A percentile compares a stretch with the other conserved stretches of the same genome.
Conservation (phyloP, 2,797 vertebrate species). For the Phalanger gymnotis region DNA sequence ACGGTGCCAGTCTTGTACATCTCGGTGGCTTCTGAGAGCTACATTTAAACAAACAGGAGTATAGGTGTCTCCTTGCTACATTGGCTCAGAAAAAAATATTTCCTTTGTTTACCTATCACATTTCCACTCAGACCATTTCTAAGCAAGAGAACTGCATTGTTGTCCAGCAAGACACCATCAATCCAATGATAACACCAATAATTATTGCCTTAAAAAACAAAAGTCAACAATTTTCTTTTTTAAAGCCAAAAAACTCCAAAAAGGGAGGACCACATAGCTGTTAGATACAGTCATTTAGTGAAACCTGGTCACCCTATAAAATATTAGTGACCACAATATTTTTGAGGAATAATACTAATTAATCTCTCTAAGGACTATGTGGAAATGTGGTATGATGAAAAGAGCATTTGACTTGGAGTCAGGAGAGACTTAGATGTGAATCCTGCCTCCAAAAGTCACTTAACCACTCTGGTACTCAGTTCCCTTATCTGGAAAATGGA, state of each 20-base stretch:
- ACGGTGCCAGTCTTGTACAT: neutral
- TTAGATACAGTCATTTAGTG: neutral
- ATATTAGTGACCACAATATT: constrained; percentile 14
- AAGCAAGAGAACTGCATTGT: neutral
- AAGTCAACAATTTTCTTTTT: neutral
- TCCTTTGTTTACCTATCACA: neutral
- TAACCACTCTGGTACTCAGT: neutral
- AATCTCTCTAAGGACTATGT: neutral
- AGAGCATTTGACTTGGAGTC: neutral
- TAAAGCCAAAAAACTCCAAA: constrained; percentile 18
- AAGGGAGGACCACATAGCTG: constrained; percentile 7
- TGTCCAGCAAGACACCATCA: neutral
- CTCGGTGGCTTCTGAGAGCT: neutral
- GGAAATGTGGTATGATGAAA: neutral
- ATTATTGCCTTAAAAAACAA: neutral
- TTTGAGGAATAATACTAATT: neutral
- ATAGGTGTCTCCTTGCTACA: neutral
- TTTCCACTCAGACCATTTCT: neutral
- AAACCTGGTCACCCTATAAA: constrained; percentile 6
- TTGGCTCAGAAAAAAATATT: neutral
- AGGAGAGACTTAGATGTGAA: neutral
- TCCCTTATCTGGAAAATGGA: neutral
- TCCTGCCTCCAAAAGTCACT: neutral
- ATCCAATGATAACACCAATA: neutral
- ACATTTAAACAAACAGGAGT: neutral